Evolutionary conservation across 2,113 vertebrate species (phyloP), one percentile per base, ranked within the genome.

Genomic region (Callospermophilus lateralis): DNA sequence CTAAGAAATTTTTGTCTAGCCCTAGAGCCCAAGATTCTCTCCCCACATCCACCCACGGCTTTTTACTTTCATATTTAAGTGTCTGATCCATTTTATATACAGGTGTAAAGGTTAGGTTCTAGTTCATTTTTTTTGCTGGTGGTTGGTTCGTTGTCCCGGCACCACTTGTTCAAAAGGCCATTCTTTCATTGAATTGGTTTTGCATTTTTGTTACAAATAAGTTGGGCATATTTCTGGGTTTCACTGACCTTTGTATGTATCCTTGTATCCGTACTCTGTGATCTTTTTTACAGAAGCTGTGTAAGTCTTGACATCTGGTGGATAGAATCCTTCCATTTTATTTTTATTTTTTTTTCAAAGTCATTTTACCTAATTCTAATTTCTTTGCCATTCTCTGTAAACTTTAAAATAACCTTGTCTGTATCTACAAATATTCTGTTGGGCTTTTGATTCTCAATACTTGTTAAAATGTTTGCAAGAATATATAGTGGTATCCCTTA

Each of bases 361-460:
- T 88, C 12, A 15, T 61, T 92, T 80, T 96, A 96, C 13, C 58
- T 89, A 63, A 39, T 53, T 89, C 48, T 84, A 42, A 89, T 85
- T 92, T 8, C 15, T 89, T 95, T 51, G 5, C 55, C 32, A 93
- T 84, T 90, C 45, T 11, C 26, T 65, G 48, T 67, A 61, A 34
- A 79, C 65, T 89, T 74, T 48, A 90, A n/a, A 73, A 80, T 51
- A 73, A 74, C 67, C 58, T 67, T 80, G 30, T 67, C 74, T 81
- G 24, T 88, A 32, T 70, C 20, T 79, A 72, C 24, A 80, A 28
- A 93, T 67, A 58, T 45, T 53, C 85, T 68, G 10, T 15, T 42
- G 39, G 32, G 30, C 42, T 80, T 94, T 85, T 85, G 10, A 84
- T 24, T 39, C 48, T 26, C 13, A 20, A 84, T 51, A 83, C 72